These are phyloP conservation scores for Eubucco bourcierii DNA, from an alignment of 2,113 vertebrate species.

Conservation along the genomic window DNA sequence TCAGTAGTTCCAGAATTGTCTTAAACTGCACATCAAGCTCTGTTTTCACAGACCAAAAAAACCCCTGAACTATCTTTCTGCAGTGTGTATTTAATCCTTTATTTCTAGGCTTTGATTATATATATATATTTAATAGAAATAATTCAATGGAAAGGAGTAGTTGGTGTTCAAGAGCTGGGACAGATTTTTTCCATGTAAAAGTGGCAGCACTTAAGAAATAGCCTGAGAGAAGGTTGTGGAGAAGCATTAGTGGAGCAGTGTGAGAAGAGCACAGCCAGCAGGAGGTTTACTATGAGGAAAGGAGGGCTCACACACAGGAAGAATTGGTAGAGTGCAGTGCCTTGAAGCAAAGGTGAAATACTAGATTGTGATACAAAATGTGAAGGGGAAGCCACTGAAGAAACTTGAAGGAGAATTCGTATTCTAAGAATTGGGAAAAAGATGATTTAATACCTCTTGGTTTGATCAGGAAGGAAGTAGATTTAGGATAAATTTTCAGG, in stretches of 20 bases:
- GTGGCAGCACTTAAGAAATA: slow-evolving; percentile 13
- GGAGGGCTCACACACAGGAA: not conserved
- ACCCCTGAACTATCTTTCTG: not conserved
- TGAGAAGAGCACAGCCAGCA: slow-evolving; percentile 5
- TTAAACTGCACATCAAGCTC: not conserved
- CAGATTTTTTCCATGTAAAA: not conserved
- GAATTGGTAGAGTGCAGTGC: not conserved
- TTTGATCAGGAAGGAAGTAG: not conserved
- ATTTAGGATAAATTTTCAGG: not conserved
- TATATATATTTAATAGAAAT: not conserved
- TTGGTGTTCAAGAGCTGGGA: not conserved
- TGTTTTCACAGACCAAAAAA: not conserved
- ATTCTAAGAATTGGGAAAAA: not conserved
- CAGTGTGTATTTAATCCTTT: not conserved
- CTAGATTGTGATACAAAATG: not conserved
- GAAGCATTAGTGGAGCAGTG: slow-evolving; percentile 1
- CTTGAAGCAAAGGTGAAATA: slow-evolving; percentile 46
- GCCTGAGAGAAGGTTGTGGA: not conserved
- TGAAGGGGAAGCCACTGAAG: slow-evolving; percentile 28
- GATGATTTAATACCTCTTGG: not conserved
- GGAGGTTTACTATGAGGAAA: slow-evolving; percentile 14
- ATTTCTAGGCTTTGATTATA: not conserved
- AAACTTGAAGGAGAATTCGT: slow-evolving; percentile 5
- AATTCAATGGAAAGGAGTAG: not conserved
- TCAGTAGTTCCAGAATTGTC: not conserved